Percentiles rank a stretch among this genome's conserved stretches.
Conservation (phyloP, 2,113 vertebrate species). For the Gobius niger region DNA sequence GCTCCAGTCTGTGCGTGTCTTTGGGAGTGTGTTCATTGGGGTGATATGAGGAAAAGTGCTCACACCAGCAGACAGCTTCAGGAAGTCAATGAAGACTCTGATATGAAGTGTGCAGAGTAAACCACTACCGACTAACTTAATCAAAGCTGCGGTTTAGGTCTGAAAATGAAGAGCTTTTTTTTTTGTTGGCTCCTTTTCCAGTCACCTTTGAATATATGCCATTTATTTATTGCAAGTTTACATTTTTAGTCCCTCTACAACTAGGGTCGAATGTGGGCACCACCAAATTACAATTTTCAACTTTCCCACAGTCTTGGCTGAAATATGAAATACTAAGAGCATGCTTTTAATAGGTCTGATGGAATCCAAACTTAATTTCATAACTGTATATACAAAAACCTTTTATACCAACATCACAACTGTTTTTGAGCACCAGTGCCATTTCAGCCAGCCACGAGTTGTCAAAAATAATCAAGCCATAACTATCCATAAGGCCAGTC, state of each 20-base stretch:
- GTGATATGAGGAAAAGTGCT: conserved; percentile 59
- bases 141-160: conserved; percentile 52
- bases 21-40: conserved; percentile 45
- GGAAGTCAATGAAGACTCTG: conserved; percentile 69
- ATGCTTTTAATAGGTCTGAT: neutral
- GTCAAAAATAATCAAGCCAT: too few relatives aligned
- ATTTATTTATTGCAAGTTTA: neutral
- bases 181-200: neutral
- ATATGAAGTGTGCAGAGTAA: conserved; percentile 56
- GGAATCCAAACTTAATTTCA: neutral
- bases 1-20: conserved; percentile 19
- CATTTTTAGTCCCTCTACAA: neutral
- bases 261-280: neutral
- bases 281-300: neutral
- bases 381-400: too few relatives aligned
- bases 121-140: conserved; percentile 64
- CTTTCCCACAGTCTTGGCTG: neutral
- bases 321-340: neutral
- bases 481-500: too few relatives aligned
- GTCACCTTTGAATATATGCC: neutral
- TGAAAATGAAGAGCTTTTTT: neutral
- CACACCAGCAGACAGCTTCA: conserved; percentile 60
- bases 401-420: too few relatives aligned
- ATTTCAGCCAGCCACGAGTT: too few relatives aligned
- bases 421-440: too few relatives aligned